phyloP scores from a whole-genome alignment of 2,113 vertebrate species.

The Xenus cinereus region DNA sequence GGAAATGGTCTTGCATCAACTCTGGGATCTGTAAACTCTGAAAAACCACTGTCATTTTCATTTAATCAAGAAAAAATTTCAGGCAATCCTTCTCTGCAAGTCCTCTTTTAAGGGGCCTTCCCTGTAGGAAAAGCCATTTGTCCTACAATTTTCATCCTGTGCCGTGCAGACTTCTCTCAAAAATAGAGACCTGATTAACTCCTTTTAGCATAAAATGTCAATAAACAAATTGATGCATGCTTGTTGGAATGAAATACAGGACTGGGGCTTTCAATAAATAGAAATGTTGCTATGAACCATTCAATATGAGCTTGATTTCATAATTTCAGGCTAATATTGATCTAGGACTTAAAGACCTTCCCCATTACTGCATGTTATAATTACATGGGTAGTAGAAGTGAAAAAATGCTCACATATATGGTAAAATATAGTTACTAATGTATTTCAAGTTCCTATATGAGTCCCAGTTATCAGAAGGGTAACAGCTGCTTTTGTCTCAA shows the following conservation, averaged over 20 bases:
- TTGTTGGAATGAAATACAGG: neutral
- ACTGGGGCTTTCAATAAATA: neutral
- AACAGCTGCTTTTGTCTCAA: slow-evolving; percentile 27
- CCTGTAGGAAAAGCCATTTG: neutral
- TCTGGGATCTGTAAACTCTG: neutral
- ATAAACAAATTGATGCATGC: neutral
- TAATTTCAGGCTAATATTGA: neutral
- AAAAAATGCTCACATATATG: neutral
- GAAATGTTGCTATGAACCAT: neutral
- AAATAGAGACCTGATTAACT: neutral
- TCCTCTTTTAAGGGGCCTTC: neutral
- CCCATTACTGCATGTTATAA: neutral
- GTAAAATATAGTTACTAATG: neutral
- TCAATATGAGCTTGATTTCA: neutral
- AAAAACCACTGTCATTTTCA: neutral
- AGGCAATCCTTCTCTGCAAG: neutral
- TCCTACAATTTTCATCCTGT: neutral
- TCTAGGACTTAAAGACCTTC: neutral
- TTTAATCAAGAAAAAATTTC: neutral
- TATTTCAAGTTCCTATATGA: neutral
- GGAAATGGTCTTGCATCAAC: neutral
- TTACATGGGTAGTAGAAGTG: neutral
- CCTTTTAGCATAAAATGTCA: neutral
- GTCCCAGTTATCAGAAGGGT: neutral
- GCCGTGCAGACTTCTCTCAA: neutral